Conservation (phyloP, 2,797 vertebrate species). For the Xiphorhynchus erythropygius region DNA sequence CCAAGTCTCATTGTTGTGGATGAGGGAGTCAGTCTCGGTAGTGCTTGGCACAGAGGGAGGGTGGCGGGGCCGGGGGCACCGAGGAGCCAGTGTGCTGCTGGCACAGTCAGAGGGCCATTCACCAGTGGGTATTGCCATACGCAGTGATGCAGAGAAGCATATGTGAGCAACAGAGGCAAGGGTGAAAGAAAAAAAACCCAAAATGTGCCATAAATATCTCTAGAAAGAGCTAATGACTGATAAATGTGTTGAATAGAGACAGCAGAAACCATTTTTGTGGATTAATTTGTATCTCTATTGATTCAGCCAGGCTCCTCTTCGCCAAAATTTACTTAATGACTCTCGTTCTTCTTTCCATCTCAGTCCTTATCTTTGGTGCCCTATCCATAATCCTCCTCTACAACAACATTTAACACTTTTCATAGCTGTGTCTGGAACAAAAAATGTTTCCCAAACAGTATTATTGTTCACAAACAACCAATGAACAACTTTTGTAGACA, state of each 20-base stretch:
- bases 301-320: neutral
- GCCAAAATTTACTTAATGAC: neutral
- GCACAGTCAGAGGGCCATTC: constrained; percentile 47
- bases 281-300: neutral
- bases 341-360: constrained; percentile 2
- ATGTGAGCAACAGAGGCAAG: constrained; percentile 52
- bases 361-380: neutral
- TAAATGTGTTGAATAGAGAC: neutral
- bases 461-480: neutral
- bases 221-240: neutral
- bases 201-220: constrained; percentile 7
- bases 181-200: neutral
- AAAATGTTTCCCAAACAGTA: neutral
- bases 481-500: neutral
- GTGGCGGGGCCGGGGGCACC: neutral
- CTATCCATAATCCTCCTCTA: neutral
- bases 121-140: constrained; percentile 42
- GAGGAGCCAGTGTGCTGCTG: constrained; percentile 44
- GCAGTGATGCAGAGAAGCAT: constrained; percentile 54
- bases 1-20: constrained; percentile 63
- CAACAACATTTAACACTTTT: neutral
- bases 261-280: neutral
- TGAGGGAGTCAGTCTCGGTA: constrained; percentile 67
- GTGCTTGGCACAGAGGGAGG: constrained; percentile 63
- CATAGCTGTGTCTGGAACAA: neutral